These are phyloP conservation scores for Aegithalos caudatus DNA, from an alignment of 2,113 vertebrate species.

Conservation along the genomic window DNA sequence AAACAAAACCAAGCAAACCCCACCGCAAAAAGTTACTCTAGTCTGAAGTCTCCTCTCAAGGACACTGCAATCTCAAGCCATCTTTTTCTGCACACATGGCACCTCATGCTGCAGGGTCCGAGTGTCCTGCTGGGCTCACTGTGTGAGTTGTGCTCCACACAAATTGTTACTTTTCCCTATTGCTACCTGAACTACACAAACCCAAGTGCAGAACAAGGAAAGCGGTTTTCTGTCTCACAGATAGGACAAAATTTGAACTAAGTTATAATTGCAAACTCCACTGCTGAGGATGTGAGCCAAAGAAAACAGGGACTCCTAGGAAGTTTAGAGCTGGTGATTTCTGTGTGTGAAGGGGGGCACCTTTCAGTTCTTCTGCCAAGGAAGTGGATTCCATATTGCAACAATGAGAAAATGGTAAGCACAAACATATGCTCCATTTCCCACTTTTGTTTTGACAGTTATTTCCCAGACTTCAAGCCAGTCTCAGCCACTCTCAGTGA, in stretches of 20 bases:
- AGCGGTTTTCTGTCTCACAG: neutral
- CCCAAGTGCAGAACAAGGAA: neutral
- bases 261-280: neutral
- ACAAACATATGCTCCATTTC: neutral
- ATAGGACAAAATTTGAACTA: neutral
- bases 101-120: fast-evolving
- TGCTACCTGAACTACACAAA: neutral
- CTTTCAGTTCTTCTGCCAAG: neutral
- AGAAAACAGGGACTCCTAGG: neutral
- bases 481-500: neutral
- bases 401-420: neutral
- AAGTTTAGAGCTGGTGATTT: neutral
- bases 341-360: neutral
- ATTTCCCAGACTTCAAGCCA: neutral
- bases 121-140: neutral
- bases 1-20: neutral
- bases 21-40: neutral
- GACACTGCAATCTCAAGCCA: no score
- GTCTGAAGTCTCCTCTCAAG: neutral
- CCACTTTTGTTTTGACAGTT: neutral
- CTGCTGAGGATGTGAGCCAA: neutral
- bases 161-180: neutral
- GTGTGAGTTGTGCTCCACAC: neutral
- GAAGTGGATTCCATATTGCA: neutral
- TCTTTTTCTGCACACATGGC: fast-evolving